These are phyloP conservation scores for Rissa tridactyla DNA, from an alignment of 2,113 vertebrate genomes.

Conservation along the genomic window DNA sequence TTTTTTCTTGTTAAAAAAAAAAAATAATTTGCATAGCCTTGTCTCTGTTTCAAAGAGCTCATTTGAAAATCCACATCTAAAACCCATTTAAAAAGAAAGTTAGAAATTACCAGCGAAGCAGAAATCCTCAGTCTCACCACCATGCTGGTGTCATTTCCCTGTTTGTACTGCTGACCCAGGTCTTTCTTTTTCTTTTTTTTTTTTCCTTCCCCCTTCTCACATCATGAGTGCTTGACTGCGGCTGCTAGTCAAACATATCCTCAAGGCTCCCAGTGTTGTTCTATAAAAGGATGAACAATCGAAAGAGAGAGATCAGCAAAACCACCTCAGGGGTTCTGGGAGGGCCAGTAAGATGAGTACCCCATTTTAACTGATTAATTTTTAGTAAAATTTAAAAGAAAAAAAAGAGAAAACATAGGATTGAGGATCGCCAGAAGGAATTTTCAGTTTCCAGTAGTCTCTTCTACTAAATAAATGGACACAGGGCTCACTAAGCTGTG, in stretches of 20 bases:
- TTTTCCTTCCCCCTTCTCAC: not conserved
- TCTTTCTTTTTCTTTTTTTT: not conserved
- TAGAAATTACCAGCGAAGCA: conserved; percentile 32
- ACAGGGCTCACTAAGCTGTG: not conserved
- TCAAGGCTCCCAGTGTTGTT: not conserved
- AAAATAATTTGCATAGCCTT: not conserved
- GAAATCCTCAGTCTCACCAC: conserved; percentile 46
- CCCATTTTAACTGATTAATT: not conserved
- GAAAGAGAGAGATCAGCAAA: not conserved
- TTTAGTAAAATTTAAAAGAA: not conserved
- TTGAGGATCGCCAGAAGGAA: not conserved
- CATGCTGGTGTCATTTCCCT: conserved; percentile 17
- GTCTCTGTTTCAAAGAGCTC: conserved; percentile 33
- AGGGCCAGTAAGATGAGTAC: not conserved
- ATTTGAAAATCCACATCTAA: conserved; percentile 50
- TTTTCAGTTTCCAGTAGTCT: not conserved
- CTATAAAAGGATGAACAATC: not conserved
- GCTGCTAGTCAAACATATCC: not conserved
- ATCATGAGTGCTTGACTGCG: not conserved
- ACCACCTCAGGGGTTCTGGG: not conserved
- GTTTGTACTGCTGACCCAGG: conserved; percentile 16
- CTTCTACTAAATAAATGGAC: not conserved
- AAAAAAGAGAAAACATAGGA: not conserved
- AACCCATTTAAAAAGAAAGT: not conserved
- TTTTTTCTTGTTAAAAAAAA: not conserved